Conservation (phyloP, 2,797 vertebrate species). For the Cyclura pinguis region DNA sequence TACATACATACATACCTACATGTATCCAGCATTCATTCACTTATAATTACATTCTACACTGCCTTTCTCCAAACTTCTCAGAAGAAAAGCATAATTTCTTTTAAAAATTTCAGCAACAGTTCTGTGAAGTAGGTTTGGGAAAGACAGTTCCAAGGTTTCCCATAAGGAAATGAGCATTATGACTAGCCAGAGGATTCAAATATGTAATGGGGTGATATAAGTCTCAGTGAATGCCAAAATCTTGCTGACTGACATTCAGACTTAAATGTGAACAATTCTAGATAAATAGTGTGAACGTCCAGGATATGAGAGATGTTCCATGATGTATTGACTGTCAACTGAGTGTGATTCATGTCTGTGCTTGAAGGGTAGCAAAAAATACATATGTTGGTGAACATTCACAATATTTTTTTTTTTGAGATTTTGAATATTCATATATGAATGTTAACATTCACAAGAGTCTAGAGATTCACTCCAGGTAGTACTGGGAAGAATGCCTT, state of each 20-base stretch:
- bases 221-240: not conserved
- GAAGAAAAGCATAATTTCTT: not conserved
- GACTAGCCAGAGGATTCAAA: not conserved
- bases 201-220: not conserved
- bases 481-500: not conserved
- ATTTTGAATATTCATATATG: not conserved
- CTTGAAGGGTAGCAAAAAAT: not conserved
- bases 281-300: not conserved
- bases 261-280: slow-evolving; percentile 14
- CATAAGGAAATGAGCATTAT: not conserved
- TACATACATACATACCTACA: not conserved
- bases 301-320: not conserved
- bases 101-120: not conserved
- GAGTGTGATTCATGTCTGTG: not conserved
- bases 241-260: not conserved
- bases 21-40: not conserved
- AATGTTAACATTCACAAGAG: not conserved
- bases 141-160: not conserved
- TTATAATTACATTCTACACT: not conserved
- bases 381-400: not conserved
- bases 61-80: not conserved
- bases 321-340: not conserved
- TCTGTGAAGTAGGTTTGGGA: not conserved
- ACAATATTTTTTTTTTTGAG: not conserved
- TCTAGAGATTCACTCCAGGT: not conserved